phyloP scores from a whole-genome alignment of 2,888 invertebrate genomes.

The Pristionchus japonicus region DNA sequence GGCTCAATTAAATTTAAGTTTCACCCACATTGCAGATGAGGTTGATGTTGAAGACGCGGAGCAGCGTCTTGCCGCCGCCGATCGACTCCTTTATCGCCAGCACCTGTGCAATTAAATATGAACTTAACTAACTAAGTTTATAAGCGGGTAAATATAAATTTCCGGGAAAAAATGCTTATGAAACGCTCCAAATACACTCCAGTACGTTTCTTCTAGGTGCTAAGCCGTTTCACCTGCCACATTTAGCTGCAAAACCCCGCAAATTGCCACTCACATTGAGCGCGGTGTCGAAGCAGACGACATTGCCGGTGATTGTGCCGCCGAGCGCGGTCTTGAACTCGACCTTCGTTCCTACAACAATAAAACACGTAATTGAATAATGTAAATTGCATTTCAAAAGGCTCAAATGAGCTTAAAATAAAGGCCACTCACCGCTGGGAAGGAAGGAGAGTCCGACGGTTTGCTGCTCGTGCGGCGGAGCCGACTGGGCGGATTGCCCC shows the following conservation, averaged over 20 bases:
- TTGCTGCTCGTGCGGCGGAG: slow-evolving; percentile 36
- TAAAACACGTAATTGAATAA: background rate
- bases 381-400: too few species aligned
- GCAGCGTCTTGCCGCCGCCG: slow-evolving; percentile 51
- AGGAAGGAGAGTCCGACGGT: background rate
- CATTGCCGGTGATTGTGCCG: slow-evolving; percentile 50
- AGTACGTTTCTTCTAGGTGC: background rate
- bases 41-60: slow-evolving; percentile 55
- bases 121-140: background rate
- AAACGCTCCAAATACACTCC: background rate
- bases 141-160: background rate
- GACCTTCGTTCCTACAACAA: slow-evolving; percentile 50
- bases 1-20: background rate
- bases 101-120: slow-evolving; percentile 45
- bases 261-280: slow-evolving; percentile 51
- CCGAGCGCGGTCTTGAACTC: slow-evolving; percentile 53
- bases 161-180: background rate
- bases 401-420: background rate
- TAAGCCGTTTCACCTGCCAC: background rate
- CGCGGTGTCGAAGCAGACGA: slow-evolving; percentile 52
- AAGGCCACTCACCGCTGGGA: background rate
- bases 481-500: slow-evolving; percentile 35
- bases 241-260: background rate
- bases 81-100: slow-evolving; percentile 52
- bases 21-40: slow-evolving; percentile 52